Base-by-base conservation (phyloP, 2,113 vertebrate genomes). In the Petromus typicus region DNA sequence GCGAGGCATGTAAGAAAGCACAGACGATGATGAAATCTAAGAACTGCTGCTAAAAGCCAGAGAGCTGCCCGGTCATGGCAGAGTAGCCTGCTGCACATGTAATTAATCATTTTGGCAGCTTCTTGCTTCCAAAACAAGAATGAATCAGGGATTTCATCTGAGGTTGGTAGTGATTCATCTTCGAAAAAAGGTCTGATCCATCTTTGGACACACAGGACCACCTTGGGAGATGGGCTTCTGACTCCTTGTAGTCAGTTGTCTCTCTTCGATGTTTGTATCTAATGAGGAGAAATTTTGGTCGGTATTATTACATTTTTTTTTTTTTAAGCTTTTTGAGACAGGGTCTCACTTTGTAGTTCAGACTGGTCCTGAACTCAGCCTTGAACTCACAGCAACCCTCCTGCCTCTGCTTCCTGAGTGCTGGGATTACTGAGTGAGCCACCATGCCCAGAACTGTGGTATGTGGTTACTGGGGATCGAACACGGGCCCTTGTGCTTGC, bases 81-180 rank as follows among this genome's bases (percentile, higher is more conserved):
- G 93, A 76, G 71, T 86, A 87, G 75, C 75, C n/a, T 37, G 54
- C 11, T n/a, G 54, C n/a, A 87, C 75, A 14, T 78, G 18, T 73
- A 93, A 71, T 94, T 83, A 69, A 89, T 97, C 85, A 90, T 95
- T 90, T 32, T 83, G 94, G 63, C 56, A 69, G 43, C 94, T 93
- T 76, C 37, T 90, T 89, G 64, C 37, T 92, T 95, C 92, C 23
- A 59, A 95, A 90, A 83, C 69, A 90, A 92, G 76, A 88, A 69
- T 92, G 89, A 96, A 90, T 94, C 91, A 95, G 71, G 22, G 64
- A 75, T 92, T 93, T 96, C 96, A 57, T 86, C 57, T 71, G 69
- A 87, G 30, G 14, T 90, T 90, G 45, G 20, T 91, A 93, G 63
- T 87, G 78, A 96, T 56, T 94, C 81, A 95, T 95, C 54, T 94